Conservation (phyloP, 2,113 vertebrate genomes). For the Archilochus colubris region DNA sequence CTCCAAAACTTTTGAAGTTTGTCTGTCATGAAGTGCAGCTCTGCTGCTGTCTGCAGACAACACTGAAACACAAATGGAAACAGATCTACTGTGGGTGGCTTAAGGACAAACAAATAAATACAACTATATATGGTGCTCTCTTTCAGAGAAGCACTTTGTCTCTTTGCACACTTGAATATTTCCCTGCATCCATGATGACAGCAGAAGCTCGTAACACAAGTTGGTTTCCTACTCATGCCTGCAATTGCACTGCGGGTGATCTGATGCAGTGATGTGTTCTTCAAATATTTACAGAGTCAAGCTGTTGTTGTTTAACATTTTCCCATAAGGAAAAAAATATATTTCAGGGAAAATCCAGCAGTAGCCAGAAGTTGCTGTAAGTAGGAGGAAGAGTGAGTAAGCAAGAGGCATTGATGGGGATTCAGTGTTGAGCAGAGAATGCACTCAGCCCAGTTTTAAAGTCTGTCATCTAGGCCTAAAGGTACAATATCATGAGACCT, state of each 20-base stretch:
- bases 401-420: neutral
- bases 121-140: neutral
- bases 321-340: neutral
- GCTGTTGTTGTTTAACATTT: conserved; percentile 20
- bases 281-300: conserved; percentile 46
- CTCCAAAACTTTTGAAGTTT: conserved; percentile 43
- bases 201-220: neutral
- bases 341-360: neutral
- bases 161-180: neutral
- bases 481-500: neutral
- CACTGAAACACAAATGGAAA: conserved; percentile 30
- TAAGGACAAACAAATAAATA: neutral
- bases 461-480: neutral
- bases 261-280: neutral
- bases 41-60: neutral
- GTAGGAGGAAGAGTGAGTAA: neutral
- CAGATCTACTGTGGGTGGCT: conserved; percentile 26
- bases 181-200: neutral
- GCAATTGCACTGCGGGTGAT: neutral
- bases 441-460: neutral
- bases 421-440: neutral
- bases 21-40: neutral
- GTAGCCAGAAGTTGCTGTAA: neutral
- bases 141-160: neutral
- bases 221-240: neutral